Evolutionary conservation across 1,140 invertebrate species (phyloP).

Genomic region (Papilio helenus): DNA sequence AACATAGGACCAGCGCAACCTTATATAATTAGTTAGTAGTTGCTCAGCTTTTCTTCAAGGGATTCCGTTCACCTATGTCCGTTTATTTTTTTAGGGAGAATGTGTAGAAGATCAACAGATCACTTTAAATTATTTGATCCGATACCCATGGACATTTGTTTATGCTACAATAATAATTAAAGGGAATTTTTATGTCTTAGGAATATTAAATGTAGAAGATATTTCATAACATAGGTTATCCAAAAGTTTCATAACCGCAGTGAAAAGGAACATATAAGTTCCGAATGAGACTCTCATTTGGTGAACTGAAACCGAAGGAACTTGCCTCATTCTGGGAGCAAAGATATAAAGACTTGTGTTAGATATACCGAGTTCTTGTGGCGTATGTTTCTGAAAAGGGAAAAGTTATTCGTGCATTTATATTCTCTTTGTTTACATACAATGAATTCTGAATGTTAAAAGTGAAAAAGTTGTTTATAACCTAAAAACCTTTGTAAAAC

Average conservation of each 20-base stretch:
- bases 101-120: no score
- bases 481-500: neutral
- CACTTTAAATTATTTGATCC: no score
- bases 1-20: no score
- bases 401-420: slow-evolving; percentile 6
- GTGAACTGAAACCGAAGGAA: slow-evolving; percentile 7
- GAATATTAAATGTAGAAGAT: neutral
- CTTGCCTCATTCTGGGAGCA: slow-evolving; percentile 8
- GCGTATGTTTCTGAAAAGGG: neutral
- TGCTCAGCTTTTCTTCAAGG: no score
- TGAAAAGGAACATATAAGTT: slow-evolving; percentile 20
- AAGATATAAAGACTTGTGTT: slow-evolving; percentile 14
- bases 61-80: no score
- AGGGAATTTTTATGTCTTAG: neutral
- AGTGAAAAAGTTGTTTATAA: neutral
- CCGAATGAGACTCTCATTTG: neutral
- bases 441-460: neutral
- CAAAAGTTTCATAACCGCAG: neutral
- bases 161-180: neutral
- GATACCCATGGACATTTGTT: no score
- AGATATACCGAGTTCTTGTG: neutral
- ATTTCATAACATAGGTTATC: neutral
- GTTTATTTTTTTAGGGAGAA: no score
- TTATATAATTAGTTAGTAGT: no score
- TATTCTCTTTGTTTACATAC: slow-evolving; percentile 1